Percentiles rank a stretch among this genome's conserved stretches.
Conservation (phyloP, 2,797 vertebrate species). For the Cetoscarus ocellatus region DNA sequence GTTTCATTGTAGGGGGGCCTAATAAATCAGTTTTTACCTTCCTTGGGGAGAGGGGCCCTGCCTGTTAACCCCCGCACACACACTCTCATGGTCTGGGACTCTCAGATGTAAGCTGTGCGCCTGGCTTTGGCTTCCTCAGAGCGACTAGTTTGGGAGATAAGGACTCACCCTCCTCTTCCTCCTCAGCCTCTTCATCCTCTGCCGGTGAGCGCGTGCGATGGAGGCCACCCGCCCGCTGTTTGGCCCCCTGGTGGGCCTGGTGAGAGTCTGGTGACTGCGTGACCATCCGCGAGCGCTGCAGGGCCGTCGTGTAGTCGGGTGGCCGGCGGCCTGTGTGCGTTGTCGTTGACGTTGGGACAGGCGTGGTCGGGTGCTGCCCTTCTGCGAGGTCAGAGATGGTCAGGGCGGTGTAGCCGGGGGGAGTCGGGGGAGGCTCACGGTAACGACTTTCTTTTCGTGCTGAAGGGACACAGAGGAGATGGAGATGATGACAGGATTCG, state of each 20-base stretch:
- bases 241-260: slow-evolving; percentile 77
- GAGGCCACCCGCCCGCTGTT: slow-evolving; percentile 68
- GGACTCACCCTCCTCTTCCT: slow-evolving; percentile 90
- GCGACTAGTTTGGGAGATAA: slow-evolving; percentile 86
- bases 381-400: slow-evolving; percentile 93
- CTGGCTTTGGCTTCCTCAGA: slow-evolving; percentile 84
- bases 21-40: slow-evolving; percentile 78
- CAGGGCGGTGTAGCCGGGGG: slow-evolving; percentile 96
- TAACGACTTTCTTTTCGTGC: slow-evolving; percentile 95
- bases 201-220: slow-evolving; percentile 86
- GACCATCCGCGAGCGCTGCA: slow-evolving; percentile 97
- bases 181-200: slow-evolving; percentile 89
- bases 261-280: slow-evolving; percentile 91
- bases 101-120: slow-evolving; percentile 79
- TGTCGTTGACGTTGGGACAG: slow-evolving; percentile 76
- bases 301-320: slow-evolving; percentile 96
- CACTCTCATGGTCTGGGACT: slow-evolving; percentile 81
- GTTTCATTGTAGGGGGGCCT: slow-evolving; percentile 59
- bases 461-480: slow-evolving; percentile 57
- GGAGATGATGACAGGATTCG: background rate
- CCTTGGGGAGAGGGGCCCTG: slow-evolving; percentile 78
- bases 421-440: slow-evolving; percentile 96
- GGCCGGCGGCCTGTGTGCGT: slow-evolving; percentile 90
- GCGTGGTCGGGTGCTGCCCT: slow-evolving; percentile 77
- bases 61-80: slow-evolving; percentile 76